Conservation (phyloP, 2,113 vertebrate genomes). For the Python bivittatus region DNA sequence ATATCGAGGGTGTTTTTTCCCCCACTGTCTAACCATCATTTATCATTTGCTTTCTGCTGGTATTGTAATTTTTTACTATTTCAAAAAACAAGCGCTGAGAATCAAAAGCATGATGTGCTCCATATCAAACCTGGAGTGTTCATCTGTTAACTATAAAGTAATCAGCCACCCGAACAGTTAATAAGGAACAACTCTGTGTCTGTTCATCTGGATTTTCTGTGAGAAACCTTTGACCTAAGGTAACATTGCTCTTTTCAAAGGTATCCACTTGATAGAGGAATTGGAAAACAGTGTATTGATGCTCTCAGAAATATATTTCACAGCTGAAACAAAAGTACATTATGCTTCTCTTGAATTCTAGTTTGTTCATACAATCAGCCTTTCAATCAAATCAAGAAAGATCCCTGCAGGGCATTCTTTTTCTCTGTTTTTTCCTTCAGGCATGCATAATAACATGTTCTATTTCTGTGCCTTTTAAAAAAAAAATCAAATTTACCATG, state of each 20-base stretch:
- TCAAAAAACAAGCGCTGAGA: not conserved
- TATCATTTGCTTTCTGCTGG: not conserved
- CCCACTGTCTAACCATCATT: not conserved
- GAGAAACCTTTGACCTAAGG: not conserved
- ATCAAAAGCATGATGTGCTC: not conserved
- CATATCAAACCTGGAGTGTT: not conserved
- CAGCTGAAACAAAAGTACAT: not conserved
- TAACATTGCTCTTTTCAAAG: not conserved
- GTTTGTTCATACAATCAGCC: constrained; percentile 14
- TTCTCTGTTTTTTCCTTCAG: not conserved
- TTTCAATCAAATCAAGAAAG: constrained; percentile 22
- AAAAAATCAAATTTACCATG: not conserved
- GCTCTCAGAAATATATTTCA: constrained; percentile 5
- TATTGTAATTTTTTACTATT: not conserved
- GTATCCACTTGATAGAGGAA: not conserved
- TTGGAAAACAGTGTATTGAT: not conserved
- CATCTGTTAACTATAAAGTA: not conserved
- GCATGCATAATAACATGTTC: constrained; percentile 9
- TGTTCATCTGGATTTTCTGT: not conserved
- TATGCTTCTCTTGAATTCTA: not conserved
- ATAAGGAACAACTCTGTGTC: not conserved
- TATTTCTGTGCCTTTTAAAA: not conserved
- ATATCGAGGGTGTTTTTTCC: not conserved
- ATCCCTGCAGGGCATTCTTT: not conserved
- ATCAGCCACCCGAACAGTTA: not conserved